Evolutionary conservation across 2,113 vertebrate genomes (phyloP).

Genomic region (Bubalus kerabau): DNA sequence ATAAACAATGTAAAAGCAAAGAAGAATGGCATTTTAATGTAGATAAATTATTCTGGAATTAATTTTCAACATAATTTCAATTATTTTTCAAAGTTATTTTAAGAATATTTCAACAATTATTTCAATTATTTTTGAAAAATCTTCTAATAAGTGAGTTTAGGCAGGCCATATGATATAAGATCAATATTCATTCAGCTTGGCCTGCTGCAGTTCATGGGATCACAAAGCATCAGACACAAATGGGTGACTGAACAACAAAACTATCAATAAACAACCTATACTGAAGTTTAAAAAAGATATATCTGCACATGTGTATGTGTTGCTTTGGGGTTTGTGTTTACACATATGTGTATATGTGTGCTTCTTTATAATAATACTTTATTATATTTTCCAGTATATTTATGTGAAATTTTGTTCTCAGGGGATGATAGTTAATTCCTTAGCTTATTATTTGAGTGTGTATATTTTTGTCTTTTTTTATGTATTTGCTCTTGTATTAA

Average conservation of each 20-base stretch:
- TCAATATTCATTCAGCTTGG: not conserved
- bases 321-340: constrained; percentile 8
- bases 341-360: not conserved
- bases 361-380: constrained; percentile 14
- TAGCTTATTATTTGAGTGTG: not conserved
- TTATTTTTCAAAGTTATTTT: not conserved
- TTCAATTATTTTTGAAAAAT: not conserved
- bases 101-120: not conserved
- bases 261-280: not conserved
- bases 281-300: not conserved
- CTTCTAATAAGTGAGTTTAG: not conserved
- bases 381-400: constrained; percentile 1
- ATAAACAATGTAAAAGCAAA: not conserved
- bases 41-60: not conserved
- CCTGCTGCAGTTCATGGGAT: not conserved
- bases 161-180: not conserved
- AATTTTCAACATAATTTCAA: not conserved
- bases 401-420: constrained; percentile 16
- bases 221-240: not conserved
- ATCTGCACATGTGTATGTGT: not conserved
- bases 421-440: not conserved
- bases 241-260: not conserved
- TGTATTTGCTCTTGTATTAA: not conserved
- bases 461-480: not conserved
- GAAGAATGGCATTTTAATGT: not conserved